Evolutionary conservation across 92 coral and sea anemone genomes (phyloP).

Genomic region (Scolanthus callimorphus): DNA sequence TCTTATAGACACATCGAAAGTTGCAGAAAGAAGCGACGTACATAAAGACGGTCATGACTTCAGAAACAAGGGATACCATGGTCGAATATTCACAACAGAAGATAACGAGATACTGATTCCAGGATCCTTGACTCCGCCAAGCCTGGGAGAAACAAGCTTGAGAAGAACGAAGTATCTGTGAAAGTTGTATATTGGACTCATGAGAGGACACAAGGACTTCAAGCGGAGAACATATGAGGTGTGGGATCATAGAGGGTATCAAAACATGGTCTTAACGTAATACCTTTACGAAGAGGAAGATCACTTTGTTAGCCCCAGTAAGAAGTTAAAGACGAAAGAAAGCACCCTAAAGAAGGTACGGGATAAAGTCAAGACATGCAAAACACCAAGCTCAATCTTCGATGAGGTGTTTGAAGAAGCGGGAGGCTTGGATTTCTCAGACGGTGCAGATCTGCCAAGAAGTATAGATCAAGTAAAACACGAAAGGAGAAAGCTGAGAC

Average conservation of each 20-base stretch:
- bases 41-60: conserved; percentile 21
- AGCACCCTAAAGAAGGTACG: conserved; percentile 1
- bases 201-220: conserved; percentile 43
- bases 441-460: conserved; percentile 23
- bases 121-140: neutral
- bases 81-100: conserved; percentile 9
- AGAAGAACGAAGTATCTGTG: conserved; percentile 7
- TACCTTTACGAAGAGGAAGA: conserved; percentile 24
- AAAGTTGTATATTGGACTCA: conserved; percentile 26
- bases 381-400: conserved; percentile 28
- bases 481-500: conserved; percentile 19
- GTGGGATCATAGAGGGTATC: conserved; percentile 1
- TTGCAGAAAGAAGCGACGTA: conserved; percentile 16
- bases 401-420: conserved; percentile 40
- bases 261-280: conserved; percentile 7
- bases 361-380: neutral
- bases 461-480: conserved; percentile 35
- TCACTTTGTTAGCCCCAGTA: conserved; percentile 18
- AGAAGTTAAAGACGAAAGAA: conserved; percentile 3
- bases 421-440: conserved; percentile 18
- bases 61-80: conserved; percentile 28
- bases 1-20: conserved; percentile 14
- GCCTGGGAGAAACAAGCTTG: conserved; percentile 12
- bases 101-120: neutral
- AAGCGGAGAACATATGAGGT: conserved; percentile 24